A percentile compares a stretch with the other conserved stretches of the same genome.
phyloP scores from a whole-genome alignment of 92 coral and sea anemone species.

The Zoanthus sociatus region DNA sequence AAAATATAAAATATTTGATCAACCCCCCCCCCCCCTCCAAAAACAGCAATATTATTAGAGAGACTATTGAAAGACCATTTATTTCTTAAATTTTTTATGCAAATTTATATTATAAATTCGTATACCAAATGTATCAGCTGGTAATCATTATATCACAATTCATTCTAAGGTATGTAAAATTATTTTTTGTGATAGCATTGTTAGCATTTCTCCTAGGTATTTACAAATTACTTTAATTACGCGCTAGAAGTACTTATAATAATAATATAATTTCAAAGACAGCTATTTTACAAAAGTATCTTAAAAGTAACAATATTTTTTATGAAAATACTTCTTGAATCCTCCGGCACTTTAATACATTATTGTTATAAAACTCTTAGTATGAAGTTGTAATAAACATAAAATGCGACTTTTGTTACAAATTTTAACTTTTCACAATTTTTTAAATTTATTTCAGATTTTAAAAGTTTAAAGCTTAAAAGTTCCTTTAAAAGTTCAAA shows the following conservation, averaged over 20 bases:
- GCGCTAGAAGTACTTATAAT: neutral
- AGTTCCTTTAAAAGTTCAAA: neutral
- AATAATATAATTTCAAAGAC: neutral
- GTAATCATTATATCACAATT: slow-evolving; percentile 37
- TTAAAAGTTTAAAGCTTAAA: neutral
- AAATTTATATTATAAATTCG: neutral
- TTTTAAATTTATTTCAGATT: neutral
- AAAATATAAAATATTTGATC: too few species aligned
- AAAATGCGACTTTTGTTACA: slow-evolving; percentile 22
- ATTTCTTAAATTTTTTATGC: slow-evolving; percentile 4
- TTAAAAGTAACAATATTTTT: neutral
- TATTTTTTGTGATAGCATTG: slow-evolving; percentile 28
- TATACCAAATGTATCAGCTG: neutral
- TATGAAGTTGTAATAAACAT: slow-evolving; percentile 28
- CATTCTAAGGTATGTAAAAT: slow-evolving; percentile 39
- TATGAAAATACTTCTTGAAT: slow-evolving; percentile 13
- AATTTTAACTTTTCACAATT: slow-evolving; percentile 3
- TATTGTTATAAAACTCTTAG: slow-evolving; percentile 29
- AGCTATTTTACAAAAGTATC: neutral
- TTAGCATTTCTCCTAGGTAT: slow-evolving; percentile 17
- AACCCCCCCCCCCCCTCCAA: too few species aligned
- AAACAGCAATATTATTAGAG: neutral
- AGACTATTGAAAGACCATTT: neutral
- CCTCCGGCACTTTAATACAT: slow-evolving; percentile 10
- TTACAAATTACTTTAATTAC: slow-evolving; percentile 4